Percentiles rank a stretch among this genome's conserved stretches.
These are phyloP conservation scores for Tillus elongatus DNA, from an alignment of 2,888 invertebrate species.

Conservation along the genomic window DNA sequence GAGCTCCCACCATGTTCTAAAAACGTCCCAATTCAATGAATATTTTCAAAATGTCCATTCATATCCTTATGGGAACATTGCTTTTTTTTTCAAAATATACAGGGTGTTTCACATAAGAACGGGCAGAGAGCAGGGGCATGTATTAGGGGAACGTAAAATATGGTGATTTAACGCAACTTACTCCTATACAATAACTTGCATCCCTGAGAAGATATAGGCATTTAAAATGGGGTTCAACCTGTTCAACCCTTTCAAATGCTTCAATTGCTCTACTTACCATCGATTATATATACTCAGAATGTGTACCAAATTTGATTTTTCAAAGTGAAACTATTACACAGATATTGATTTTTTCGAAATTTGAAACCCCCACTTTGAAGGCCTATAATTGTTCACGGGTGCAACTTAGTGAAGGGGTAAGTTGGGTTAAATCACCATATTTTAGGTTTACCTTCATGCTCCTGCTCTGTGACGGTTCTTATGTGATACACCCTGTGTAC, in stretches of 20 bases:
- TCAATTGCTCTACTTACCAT: slow-evolving; percentile 2
- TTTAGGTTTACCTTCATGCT: slow-evolving; percentile 1
- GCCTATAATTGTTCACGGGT: slow-evolving; percentile 6
- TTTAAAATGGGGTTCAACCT: too few species aligned
- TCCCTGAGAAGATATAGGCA: too few species aligned
- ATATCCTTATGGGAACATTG: too few species aligned
- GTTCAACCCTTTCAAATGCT: not conserved
- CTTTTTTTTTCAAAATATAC: too few species aligned
- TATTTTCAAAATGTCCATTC: too few species aligned
- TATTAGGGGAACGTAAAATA: too few species aligned
- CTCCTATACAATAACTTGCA: too few species aligned
- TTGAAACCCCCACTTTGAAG: slow-evolving; percentile 5
- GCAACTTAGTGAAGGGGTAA: slow-evolving; percentile 2
- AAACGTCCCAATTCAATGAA: too few species aligned
- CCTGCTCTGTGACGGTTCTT: slow-evolving; percentile 7
- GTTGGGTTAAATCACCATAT: not conserved
- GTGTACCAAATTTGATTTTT: slow-evolving; percentile 7
- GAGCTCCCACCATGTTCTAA: too few species aligned
- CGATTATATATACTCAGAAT: slow-evolving; percentile 4
- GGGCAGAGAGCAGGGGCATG: too few species aligned
- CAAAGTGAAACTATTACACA: not conserved
- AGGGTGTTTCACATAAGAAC: too few species aligned
- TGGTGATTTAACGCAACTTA: too few species aligned
- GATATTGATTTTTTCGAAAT: slow-evolving; percentile 1
- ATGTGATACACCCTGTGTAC: slow-evolving; percentile 6